Percentiles rank a stretch among this genome's conserved stretches.
phyloP scores from a whole-genome alignment of 2,888 invertebrate species.

The Eupithecia abbreviata region DNA sequence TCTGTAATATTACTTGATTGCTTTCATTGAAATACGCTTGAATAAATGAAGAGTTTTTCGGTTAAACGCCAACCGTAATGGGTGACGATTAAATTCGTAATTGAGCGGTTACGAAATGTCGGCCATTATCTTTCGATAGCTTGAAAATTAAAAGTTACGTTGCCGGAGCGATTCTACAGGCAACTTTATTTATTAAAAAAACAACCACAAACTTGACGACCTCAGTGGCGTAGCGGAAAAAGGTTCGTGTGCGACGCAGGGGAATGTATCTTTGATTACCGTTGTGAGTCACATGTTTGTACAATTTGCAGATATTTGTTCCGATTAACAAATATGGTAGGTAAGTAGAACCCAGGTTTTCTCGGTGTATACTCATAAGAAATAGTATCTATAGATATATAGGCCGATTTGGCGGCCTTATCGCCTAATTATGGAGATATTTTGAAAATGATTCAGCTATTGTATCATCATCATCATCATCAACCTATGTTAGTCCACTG shows the following conservation, averaged over 20 bases:
- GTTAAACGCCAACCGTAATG: background rate
- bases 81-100: background rate
- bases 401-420: no score
- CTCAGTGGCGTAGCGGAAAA: background rate
- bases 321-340: no score
- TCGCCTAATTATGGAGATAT: no score
- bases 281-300: background rate
- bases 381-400: no score
- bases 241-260: background rate
- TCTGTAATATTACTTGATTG: background rate
- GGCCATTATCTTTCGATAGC: background rate
- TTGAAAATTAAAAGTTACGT: background rate
- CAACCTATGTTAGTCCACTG: no score
- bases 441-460: no score
- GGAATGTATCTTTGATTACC: background rate
- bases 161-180: background rate
- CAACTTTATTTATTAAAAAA: background rate
- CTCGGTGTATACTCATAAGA: no score
- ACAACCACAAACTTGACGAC: background rate
- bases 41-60: constrained; percentile 2
- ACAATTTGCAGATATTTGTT: background rate
- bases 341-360: no score
- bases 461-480: no score
- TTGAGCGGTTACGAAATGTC: background rate
- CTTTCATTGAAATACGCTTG: background rate